A percentile compares a stretch with the other conserved stretches of the same genome.
Conservation (phyloP, 2,888 invertebrate genomes). For the Corythucha ciliata region DNA sequence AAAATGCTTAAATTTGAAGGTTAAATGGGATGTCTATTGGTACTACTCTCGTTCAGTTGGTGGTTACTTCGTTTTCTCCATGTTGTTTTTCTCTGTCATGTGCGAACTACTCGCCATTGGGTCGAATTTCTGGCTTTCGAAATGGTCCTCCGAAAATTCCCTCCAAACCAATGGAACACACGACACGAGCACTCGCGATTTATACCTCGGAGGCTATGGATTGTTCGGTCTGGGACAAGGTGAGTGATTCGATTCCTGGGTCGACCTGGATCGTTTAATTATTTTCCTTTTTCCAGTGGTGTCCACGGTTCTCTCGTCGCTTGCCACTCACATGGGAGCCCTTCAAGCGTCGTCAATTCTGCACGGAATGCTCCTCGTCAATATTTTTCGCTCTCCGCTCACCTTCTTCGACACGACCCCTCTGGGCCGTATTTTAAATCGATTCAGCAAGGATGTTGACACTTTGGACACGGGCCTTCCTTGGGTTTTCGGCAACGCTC, state of each 20-base stretch:
- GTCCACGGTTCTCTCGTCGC: too few species aligned
- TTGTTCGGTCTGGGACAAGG: slow-evolving; percentile 82
- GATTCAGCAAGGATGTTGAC: slow-evolving; percentile 43
- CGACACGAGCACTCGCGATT: slow-evolving; percentile 50
- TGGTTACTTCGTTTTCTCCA: slow-evolving; percentile 47
- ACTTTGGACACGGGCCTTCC: slow-evolving; percentile 40
- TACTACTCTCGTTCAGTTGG: slow-evolving; percentile 83
- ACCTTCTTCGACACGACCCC: slow-evolving; percentile 43
- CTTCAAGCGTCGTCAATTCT: too few species aligned
- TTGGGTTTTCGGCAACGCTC: too few species aligned
- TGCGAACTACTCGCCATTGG: slow-evolving; percentile 79
- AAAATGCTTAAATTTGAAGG: slow-evolving; percentile 43
- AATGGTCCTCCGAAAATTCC: slow-evolving; percentile 66
- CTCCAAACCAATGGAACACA: slow-evolving; percentile 40
- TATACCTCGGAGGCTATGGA: slow-evolving; percentile 84
- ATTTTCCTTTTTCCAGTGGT: not conserved
- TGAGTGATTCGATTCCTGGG: slow-evolving; percentile 45
- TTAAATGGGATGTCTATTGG: slow-evolving; percentile 79
- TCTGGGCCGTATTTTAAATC: slow-evolving; percentile 42
- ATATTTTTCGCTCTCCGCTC: too few species aligned
- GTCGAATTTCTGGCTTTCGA: slow-evolving; percentile 76
- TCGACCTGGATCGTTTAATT: not conserved
- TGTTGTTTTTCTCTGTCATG: slow-evolving; percentile 67
- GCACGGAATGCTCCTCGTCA: too few species aligned
- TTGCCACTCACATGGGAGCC: too few species aligned